Evolutionary conservation across 2,888 invertebrate genomes (phyloP), one percentile per base, ranked within the genome.

Genomic region (Cabera pusaria): DNA sequence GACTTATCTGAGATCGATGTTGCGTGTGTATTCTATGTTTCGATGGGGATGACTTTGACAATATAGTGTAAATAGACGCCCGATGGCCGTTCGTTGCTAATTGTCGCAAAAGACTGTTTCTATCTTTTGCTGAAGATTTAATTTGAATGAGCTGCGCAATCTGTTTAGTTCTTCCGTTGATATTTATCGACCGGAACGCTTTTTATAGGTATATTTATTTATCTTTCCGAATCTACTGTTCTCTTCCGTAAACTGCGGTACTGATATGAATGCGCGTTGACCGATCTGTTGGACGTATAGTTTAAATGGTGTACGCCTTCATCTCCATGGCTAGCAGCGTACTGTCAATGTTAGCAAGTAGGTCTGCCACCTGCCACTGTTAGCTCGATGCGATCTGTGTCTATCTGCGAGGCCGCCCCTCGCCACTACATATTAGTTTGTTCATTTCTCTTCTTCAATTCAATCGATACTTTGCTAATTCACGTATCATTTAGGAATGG

Each of bases 1-100:
- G 80, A 87, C 81, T 85, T 84, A 83, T 81, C 87, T 88, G 67
- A 85, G 73, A 77, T 87, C 83, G 85, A 85, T 88, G 88, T 88
- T 87, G 86, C 86, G 87, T 88, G 83, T 88, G 84, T 86, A 80
- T 88, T 88, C 82, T 87, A 83, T 89, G 86, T 88, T 85, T 87
- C 87, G 78, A 86, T 87, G 87, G 87, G 88, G 88, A 79, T 87
- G 86, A 83, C 64, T 79, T 76, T 76, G 65, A 79, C 64, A 72
- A 65, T 53, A 84, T 88, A 87, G 86, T 88, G 87, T 87, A 86
- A 74, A 88, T 87, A 89, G 87, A 82, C 73, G 88, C 86, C 87
- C 87, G 83, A 85, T 87, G 88, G 87, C 88, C 88, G 88, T 84
- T 86, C 88, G 87, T 86, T 87, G 88, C 87, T 87, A 78, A 82